Evolutionary conservation across 1,140 invertebrate genomes (phyloP), one percentile per base, ranked within the genome.

Genomic region (Drosophila tsacasi): DNA sequence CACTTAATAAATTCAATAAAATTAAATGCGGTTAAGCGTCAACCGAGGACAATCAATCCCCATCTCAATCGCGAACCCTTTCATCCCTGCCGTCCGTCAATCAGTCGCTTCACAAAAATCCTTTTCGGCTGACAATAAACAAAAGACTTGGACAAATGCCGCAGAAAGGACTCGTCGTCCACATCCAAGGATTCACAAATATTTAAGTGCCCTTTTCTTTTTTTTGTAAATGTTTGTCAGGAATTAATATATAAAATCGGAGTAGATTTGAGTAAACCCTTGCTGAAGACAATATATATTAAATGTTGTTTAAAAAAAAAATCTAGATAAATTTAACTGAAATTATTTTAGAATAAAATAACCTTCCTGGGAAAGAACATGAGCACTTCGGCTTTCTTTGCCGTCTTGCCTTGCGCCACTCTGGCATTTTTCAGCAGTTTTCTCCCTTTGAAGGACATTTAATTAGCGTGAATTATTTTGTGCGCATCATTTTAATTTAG

Each of bases 1-100:
- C 91, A 92, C 91, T 92, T 92, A 92, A 92, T 92, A 89, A 92
- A 92, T 92, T 91, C 86, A 92, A 92, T 92, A 87, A 92, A 92
- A 92, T 92, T 92, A 92, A 92, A 92, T 92, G 91, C 83, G 91
- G 91, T 92, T 80, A 73, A 80, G 77, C 85, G 81, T 81, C 81
- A 73, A 90, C 84, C 77, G n/a, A 75, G 83, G 79, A 80, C 71
- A 62, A 44, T 72, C 32, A 40, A 37, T 59, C 74, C 35, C 42
- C 59, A 17, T 30, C 23, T 46, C 37, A 57, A 39, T 37, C 19
- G 52, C 21, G 15, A 39, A 55, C 37, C 54, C 54, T 57, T 57
- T 57, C 37, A 57, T 39, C 58, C 69, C 32, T 13, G 49, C 21
- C 52, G 27, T 21, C 50, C 55, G 21, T 46, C 49, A 52, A 55